phyloP scores from a whole-genome alignment of 92 coral and sea anemone species.

The Porites rus region DNA sequence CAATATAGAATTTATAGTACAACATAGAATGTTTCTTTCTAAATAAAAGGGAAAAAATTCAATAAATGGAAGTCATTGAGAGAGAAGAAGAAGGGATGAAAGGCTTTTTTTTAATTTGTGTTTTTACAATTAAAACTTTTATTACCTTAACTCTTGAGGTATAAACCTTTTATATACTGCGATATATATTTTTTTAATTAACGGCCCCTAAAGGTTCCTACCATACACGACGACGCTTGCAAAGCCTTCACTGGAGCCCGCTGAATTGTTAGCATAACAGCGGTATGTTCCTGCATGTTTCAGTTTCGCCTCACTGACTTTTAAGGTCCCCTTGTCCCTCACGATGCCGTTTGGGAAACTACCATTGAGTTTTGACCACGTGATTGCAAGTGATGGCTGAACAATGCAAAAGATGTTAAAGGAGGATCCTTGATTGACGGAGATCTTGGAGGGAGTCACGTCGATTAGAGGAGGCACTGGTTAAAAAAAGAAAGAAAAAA shows the following conservation, averaged over 20 bases:
- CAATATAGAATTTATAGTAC: no score
- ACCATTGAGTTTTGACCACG: slow-evolving; percentile 80
- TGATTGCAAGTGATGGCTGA: slow-evolving; percentile 68
- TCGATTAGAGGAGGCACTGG: slow-evolving; percentile 75
- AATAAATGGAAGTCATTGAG: no score
- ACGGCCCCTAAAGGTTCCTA: slow-evolving; percentile 20
- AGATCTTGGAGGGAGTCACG: slow-evolving; percentile 67
- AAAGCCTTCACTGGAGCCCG: slow-evolving; percentile 77
- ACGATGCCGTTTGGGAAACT: slow-evolving; percentile 53
- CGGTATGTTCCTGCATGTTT: slow-evolving; percentile 86
- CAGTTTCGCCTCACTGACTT: slow-evolving; percentile 50
- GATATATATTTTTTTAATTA: no score
- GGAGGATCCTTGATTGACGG: slow-evolving; percentile 65
- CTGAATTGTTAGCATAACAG: slow-evolving; percentile 76
- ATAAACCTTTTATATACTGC: background rate
- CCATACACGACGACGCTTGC: slow-evolving; percentile 81
- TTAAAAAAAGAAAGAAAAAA: background rate
- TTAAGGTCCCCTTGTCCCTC: slow-evolving; percentile 48
- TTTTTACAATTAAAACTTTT: no score
- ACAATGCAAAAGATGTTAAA: slow-evolving; percentile 70
- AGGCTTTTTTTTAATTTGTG: no score
- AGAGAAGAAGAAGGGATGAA: no score
- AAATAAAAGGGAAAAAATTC: no score
- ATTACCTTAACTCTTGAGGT: no score
- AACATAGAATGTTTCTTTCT: no score